A percentile compares a stretch with the other conserved stretches of the same genome.
phyloP scores from a whole-genome alignment of 2,113 vertebrate genomes.

The Climacteris rufus region DNA sequence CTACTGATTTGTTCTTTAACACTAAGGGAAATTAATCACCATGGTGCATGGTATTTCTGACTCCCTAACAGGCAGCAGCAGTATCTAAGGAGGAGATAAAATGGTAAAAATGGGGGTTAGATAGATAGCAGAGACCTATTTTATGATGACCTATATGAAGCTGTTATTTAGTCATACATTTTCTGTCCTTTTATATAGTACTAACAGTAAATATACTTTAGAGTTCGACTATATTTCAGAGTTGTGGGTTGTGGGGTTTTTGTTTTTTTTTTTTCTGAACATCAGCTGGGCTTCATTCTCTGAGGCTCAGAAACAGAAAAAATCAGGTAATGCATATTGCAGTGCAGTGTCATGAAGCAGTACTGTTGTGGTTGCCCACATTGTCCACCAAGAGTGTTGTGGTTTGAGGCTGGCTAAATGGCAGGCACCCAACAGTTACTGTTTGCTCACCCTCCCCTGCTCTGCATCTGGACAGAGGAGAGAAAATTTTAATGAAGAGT shows the following conservation, averaged over 20 bases:
- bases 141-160: neutral
- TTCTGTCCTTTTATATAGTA: neutral
- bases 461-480: too few relatives aligned
- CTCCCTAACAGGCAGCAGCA: neutral
- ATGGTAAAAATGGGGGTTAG: neutral
- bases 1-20: neutral
- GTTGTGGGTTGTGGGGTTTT: accelerated
- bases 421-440: too few relatives aligned
- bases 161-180: neutral
- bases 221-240: neutral
- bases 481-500: too few relatives aligned
- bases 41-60: neutral
- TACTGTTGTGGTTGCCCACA: too few relatives aligned
- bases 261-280: accelerated
- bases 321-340: neutral
- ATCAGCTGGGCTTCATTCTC: neutral
- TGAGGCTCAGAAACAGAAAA: neutral
- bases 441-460: too few relatives aligned
- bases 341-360: neutral
- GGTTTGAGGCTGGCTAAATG: too few relatives aligned
- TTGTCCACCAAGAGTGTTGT: too few relatives aligned
- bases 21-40: neutral
- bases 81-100: neutral
- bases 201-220: neutral
- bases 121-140: neutral